Evolutionary conservation across 2,113 vertebrate species (phyloP), one percentile per base, ranked within the genome.

Genomic region (Bufo gargarizans): DNA sequence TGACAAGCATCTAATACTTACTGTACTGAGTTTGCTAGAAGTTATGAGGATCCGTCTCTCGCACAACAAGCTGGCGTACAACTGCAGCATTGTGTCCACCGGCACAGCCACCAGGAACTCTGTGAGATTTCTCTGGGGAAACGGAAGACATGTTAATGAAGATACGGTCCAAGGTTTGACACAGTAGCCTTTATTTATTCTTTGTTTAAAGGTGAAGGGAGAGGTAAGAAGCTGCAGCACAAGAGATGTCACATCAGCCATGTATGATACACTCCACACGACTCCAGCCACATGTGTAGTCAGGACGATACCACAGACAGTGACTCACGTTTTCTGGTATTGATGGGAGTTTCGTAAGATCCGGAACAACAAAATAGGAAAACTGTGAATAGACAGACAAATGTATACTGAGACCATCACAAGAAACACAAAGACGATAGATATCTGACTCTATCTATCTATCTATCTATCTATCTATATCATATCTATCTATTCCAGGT

Each of bases 311-410:
- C 45, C n/a, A 47, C 43, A 22, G 12, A 47, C 1, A 82, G 45
- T 0, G 33, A 93, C 97, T 96, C 90, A 98, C 97, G 67, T 94
- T 98, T 92, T 98, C 97, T 61, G 97, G 97, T 78, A 98, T 96
- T 82, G 97, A 97, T 0, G 97, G 97, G 77, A 98, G 94, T 91
- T 93, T 90, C 76, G 88, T 91, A 2, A 94, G 93, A 80, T 97
- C 96, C 0, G 97, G 97, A 65, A 95, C 96, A 58, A 98, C 94
- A 90, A 97, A 98, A 89, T 96, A 96, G 3, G 96, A 96, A 74
- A 96, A 92, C 97, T 98, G 89, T 4, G 16, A 72, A 11, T 2
- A 76, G 47, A 86, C 2, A 79, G 45, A 78, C 2, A 33, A 22
- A 13, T 59, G n/a, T 56, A 78, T 50, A 1, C 5, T 58, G 53